Evolutionary conservation across 2,113 vertebrate genomes (phyloP), one percentile per base, ranked within the genome.

Genomic region (Cyprinodon tularosa): DNA sequence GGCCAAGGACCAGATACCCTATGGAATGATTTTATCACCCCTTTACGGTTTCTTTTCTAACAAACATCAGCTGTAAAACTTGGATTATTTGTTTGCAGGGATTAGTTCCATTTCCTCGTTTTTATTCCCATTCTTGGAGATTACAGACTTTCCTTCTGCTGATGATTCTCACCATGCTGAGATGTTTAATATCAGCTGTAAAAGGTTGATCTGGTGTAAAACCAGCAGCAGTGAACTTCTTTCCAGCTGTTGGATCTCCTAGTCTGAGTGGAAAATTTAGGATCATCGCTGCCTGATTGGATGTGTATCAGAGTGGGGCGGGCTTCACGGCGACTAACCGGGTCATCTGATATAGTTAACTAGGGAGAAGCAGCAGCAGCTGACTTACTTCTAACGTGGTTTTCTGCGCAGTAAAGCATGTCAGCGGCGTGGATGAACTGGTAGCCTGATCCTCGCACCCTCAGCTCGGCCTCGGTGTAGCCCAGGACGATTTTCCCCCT

Each of bases 361-460:
- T 90, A 86, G 87, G 89, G 13, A 29, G 0, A 2, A 2, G 45
- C 13, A 10, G 8, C 9, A 68, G 37, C 44, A 68, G 72, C 61
- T 39, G 60, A 79, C 94, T 94, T 86, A 95, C 94, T 93, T 40
- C 93, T 76, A 29, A 94, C 77, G 53, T 95, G 94, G 15, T 93
- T 94, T 53, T 95, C 94, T 0, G 94, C 94, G 3, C 94, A 95
- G 88, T 94, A 79, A 44, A 95, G 63, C 93, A 95, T 93, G 83
- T 95, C 94, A 1, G 93, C 94, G 2, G 93, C 93, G 37, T 95
- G 94, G 74, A 95, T 94, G 83, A 94, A 95, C 86, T 94, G 94
- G 83, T 95, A 95, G 0, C 94, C 94, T 0, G 94, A 92, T 1
- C 94, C 94, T 38, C 90, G 84, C 8, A 93, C 89, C 12, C 91